Percentiles rank a stretch among this genome's conserved stretches.
phyloP scores from a whole-genome alignment of 2,113 vertebrate species.

The Dromiciops gliroides region DNA sequence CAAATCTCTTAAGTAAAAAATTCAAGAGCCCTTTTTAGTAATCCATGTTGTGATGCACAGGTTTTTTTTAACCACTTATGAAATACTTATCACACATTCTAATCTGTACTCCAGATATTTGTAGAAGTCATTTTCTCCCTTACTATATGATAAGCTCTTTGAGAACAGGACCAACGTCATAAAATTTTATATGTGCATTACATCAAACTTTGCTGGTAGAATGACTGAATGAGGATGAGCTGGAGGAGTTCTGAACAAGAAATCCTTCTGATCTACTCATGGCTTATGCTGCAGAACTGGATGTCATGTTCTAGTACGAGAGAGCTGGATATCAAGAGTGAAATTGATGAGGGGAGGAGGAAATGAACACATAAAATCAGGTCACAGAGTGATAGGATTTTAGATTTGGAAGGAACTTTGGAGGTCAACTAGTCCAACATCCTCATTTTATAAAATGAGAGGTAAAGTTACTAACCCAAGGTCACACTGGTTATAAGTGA shows the following conservation, averaged over 20 bases:
- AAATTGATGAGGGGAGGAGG: neutral
- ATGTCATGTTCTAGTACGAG: neutral
- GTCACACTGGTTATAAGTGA: neutral
- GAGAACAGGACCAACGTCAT: neutral
- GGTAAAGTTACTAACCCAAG: neutral
- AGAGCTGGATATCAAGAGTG: neutral
- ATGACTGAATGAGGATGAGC: neutral
- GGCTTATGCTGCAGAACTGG: neutral
- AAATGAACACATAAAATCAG: neutral
- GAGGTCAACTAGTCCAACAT: neutral
- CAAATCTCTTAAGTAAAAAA: neutral
- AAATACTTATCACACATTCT: neutral
- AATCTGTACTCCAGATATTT: neutral
- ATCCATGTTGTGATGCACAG: neutral
- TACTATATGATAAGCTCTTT: neutral
- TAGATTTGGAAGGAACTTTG: neutral
- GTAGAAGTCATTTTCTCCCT: neutral
- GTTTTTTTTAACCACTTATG: neutral
- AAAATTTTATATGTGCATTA: neutral
- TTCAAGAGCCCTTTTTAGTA: neutral
- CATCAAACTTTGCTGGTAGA: neutral
- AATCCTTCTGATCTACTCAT: neutral
- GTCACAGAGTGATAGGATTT: neutral
- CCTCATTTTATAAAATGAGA: neutral
- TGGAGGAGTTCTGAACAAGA: neutral